A percentile compares a stretch with the other conserved stretches of the same genome.
Evolutionary conservation across 2,888 invertebrate species (phyloP).

Genomic region (Lithosia quadra): DNA sequence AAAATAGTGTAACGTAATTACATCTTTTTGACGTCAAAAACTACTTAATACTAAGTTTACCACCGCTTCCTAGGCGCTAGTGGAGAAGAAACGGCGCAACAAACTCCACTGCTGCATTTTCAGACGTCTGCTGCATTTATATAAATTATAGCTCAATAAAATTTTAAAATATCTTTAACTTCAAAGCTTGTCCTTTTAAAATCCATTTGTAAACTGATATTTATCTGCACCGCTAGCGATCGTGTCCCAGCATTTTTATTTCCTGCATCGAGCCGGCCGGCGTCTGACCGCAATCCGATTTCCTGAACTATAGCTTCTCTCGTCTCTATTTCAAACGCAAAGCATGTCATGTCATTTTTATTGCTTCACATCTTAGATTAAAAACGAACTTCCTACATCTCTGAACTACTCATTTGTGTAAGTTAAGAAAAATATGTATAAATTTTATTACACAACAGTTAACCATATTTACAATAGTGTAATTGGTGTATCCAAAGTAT

Average conservation of each 20-base stretch:
- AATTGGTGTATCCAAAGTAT: no score
- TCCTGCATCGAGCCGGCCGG: conserved; percentile 28
- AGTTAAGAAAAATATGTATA: no score
- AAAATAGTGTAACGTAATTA: no score
- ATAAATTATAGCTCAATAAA: background rate
- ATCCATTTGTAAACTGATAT: conserved; percentile 19
- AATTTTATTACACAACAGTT: background rate
- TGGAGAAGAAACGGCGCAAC: no score
- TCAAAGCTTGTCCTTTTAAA: conserved; percentile 13
- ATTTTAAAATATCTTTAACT: background rate
- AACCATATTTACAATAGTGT: background rate
- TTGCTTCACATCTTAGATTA: conserved; percentile 13
- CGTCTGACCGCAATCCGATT: conserved; percentile 47
- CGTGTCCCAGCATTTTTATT: conserved; percentile 33
- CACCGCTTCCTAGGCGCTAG: no score
- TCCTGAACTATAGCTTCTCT: conserved; percentile 45
- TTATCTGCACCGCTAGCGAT: conserved; percentile 15
- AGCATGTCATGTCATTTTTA: conserved; percentile 8
- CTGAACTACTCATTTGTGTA: background rate
- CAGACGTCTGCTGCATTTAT: no score
- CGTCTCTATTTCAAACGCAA: conserved; percentile 16
- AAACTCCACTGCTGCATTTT: no score
- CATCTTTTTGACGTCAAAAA: no score
- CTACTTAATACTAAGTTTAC: no score
- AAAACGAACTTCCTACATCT: background rate